phyloP scores from a whole-genome alignment of 2,797 vertebrate genomes.

The Platalea minor region DNA sequence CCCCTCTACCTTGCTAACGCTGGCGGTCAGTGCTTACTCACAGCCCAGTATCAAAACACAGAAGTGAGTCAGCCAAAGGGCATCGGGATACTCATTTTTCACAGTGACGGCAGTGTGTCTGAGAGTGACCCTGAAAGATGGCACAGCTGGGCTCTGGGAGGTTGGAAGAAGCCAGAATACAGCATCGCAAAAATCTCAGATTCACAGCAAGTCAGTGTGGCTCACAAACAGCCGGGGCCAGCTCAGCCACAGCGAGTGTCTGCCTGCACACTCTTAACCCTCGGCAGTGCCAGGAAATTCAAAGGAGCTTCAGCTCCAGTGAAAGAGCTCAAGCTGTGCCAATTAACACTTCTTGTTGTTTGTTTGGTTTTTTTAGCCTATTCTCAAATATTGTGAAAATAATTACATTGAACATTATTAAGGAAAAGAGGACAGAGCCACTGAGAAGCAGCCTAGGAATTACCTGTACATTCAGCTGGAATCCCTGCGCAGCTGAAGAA shows the following conservation, averaged over 20 bases:
- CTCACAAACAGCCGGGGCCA: background rate
- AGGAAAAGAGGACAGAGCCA: background rate
- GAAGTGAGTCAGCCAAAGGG: background rate
- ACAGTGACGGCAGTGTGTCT: background rate
- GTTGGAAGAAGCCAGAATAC: background rate
- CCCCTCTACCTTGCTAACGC: background rate
- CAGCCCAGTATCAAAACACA: background rate
- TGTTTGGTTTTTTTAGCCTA: background rate
- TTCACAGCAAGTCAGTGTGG: background rate
- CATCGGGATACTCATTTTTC: background rate
- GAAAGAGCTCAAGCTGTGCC: background rate
- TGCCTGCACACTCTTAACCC: background rate
- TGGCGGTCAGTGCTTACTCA: background rate
- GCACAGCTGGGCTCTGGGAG: background rate
- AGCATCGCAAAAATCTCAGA: background rate
- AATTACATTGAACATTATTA: background rate
- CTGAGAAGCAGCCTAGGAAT: background rate
- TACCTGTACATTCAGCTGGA: background rate
- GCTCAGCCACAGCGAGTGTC: background rate
- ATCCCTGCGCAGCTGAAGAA: background rate
- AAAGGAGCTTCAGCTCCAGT: background rate
- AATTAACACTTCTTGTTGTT: background rate
- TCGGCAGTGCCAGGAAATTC: background rate
- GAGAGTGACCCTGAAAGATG: background rate
- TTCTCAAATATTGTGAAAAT: background rate